Conservation (phyloP, 2,113 vertebrate species). For the Cololabis saira region DNA sequence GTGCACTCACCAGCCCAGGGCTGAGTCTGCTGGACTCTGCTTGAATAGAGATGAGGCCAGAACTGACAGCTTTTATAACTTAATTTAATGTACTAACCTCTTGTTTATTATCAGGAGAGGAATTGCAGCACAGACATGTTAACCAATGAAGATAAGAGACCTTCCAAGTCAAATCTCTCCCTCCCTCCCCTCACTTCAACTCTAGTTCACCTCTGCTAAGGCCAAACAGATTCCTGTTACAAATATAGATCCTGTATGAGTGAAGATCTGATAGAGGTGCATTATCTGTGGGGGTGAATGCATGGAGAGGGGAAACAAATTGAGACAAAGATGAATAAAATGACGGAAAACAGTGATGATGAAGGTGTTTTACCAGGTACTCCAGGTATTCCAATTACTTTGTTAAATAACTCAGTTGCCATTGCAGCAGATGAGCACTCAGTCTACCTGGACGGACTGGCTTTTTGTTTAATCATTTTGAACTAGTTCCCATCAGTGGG, state of each 20-base stretch:
- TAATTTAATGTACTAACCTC: constrained; percentile 60
- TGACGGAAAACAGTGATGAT: no score
- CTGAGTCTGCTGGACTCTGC: constrained; percentile 72
- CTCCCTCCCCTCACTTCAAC: constrained; percentile 40
- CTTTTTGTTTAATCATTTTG: constrained; percentile 24
- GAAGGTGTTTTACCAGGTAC: no score
- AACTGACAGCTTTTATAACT: constrained; percentile 66
- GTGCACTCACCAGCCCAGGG: no score
- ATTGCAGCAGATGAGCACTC: constrained; percentile 21
- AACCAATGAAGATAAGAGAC: constrained; percentile 32
- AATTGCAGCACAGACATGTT: constrained; percentile 13
- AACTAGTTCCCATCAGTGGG: constrained; percentile 7
- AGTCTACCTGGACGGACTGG: not conserved
- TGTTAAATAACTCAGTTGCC: constrained; percentile 1
- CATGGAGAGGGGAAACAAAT: not conserved
- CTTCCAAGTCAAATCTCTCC: constrained; percentile 4
- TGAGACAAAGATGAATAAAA: not conserved
- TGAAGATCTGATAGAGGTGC: not conserved
- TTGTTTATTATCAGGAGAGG: constrained; percentile 37
- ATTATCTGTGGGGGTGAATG: not conserved
- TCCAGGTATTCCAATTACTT: not conserved
- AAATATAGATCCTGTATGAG: constrained; percentile 3
- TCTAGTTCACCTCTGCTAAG: constrained; percentile 46
- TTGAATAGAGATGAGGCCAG: constrained; percentile 85
- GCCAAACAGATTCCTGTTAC: constrained; percentile 7